phyloP scores from a whole-genome alignment of 2,113 vertebrate genomes.

The Paedocypris sp. region DNA sequence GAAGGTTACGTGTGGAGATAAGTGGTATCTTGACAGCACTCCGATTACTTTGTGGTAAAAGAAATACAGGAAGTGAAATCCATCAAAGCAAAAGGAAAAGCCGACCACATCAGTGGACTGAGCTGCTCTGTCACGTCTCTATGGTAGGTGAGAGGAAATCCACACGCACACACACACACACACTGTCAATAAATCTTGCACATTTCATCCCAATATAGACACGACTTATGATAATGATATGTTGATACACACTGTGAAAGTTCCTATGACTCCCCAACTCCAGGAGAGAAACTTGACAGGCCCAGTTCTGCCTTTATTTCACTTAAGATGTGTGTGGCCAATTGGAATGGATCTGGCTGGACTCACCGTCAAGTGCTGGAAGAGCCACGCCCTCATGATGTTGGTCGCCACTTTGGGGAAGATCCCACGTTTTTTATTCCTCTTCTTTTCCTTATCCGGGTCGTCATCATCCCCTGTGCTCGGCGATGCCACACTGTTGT shows the following conservation, averaged over 20 bases:
- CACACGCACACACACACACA: too few species aligned
- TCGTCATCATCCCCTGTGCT: slow-evolving; percentile 99
- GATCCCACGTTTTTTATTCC: slow-evolving; percentile 99
- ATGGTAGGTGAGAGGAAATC: slow-evolving; percentile 23
- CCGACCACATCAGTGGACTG: slow-evolving; percentile 30
- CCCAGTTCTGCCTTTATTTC: too few species aligned
- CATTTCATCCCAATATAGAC: too few species aligned
- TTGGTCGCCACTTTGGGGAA: slow-evolving; percentile 99
- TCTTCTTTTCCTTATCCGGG: slow-evolving; percentile 99
- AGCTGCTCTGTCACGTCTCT: slow-evolving; percentile 16
- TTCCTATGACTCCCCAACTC: slow-evolving; percentile 17
- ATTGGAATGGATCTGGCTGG: slow-evolving; percentile 38
- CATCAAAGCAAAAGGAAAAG: slow-evolving; percentile 26
- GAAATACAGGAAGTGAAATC: slow-evolving; percentile 32
- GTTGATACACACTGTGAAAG: not conserved
- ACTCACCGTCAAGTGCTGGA: slow-evolving; percentile 99
- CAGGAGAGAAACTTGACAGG: too few species aligned
- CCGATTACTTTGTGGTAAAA: slow-evolving; percentile 33
- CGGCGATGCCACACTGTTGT: slow-evolving; percentile 99
- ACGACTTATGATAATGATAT: not conserved
- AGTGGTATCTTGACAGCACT: slow-evolving; percentile 21
- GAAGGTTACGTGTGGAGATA: slow-evolving; percentile 29
- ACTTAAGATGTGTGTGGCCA: slow-evolving; percentile 32
- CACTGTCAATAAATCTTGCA: too few species aligned
- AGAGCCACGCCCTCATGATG: slow-evolving; percentile 99